Base-by-base conservation (phyloP, 2,797 vertebrate genomes). In the Antennarius maculatus region DNA sequence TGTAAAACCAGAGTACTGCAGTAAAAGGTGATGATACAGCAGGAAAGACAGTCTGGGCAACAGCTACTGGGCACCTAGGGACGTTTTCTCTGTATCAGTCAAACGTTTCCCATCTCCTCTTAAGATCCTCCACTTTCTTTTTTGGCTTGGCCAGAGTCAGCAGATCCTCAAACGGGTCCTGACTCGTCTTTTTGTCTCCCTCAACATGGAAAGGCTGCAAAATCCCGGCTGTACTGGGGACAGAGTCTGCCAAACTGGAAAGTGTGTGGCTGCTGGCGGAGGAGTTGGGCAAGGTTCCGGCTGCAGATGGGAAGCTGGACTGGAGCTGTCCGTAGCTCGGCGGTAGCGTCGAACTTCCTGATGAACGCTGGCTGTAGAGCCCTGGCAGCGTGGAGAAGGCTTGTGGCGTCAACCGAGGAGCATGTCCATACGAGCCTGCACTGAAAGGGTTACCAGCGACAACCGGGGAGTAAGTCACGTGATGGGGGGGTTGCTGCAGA, bases 21-120 rank as follows among this genome's bases (percentile, higher is more conserved):
- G 62, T 6, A 81, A 61, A 78, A 65, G 66, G 69, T 59, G 42
- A 39, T 23, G 61, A 68, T 47, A 39, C n/a, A 60, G 62, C 2
- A 42, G 58, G 51, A 64, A 65, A 42, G 28, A 16, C 42, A 46
- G 55, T 28, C 54, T 43, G 62, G 54, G 29, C 54, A 14, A 48
- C 11, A 46, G 16, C 23, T 23, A 23, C 23, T 2, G 23, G 13
- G 17, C 59, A 50, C 49, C 53, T 65, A 42, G 63, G 61, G 66
- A 61, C 50, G 52, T 47, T 47, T 45, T 69, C 47, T 67, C 27
- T 23, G 15, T 29, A 46, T 94, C 86, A 99, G 85, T 99, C 97
- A 69, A 99, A 99, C 6, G 97, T 99, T 86, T 99, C 97, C 97
- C 97, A 99, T 70, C 89, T 95, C 80, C 92, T 94, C 61, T 96